phyloP scores from a whole-genome alignment of 2,888 invertebrate genomes.

The Drosophila prostipennis region DNA sequence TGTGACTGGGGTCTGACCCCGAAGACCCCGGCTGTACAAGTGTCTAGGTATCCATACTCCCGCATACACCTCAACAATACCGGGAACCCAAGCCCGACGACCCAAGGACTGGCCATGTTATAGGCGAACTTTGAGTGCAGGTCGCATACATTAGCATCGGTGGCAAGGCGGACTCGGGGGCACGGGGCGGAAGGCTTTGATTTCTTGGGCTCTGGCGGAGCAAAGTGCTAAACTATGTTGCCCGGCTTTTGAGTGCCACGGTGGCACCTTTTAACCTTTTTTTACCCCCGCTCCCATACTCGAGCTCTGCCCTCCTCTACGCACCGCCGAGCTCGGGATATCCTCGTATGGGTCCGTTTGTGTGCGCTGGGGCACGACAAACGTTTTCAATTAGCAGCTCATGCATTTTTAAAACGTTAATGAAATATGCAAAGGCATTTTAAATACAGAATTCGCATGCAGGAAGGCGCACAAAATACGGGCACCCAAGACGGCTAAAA shows the following conservation, averaged over 20 bases:
- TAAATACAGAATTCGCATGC: constrained; percentile 58
- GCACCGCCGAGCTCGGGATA: constrained; percentile 47
- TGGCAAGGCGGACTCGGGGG: not conserved
- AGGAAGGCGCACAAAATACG: constrained; percentile 24
- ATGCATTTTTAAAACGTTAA: constrained; percentile 80
- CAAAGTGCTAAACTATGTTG: constrained; percentile 83
- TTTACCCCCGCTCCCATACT: constrained; percentile 22
- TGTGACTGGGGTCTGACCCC: constrained; percentile 25
- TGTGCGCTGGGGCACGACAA: constrained; percentile 72
- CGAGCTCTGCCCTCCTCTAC: constrained; percentile 33
- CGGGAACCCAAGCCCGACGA: constrained; percentile 27
- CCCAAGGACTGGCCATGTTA: constrained; percentile 49
- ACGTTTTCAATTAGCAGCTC: constrained; percentile 83
- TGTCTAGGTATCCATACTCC: constrained; percentile 66
- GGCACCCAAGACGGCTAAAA: constrained; percentile 40
- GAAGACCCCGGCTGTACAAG: constrained; percentile 30
- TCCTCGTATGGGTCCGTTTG: constrained; percentile 13
- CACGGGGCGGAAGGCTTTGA: constrained; percentile 58
- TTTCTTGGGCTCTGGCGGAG: constrained; percentile 64
- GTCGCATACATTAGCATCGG: constrained; percentile 54
- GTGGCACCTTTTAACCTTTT: constrained; percentile 69
- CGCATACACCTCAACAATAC: constrained; percentile 59
- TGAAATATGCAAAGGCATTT: constrained; percentile 77
- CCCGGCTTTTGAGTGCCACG: constrained; percentile 76
- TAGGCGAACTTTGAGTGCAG: constrained; percentile 77